Evolutionary conservation across 2,888 invertebrate genomes (phyloP).

Genomic region (Drosophila siamana): DNA sequence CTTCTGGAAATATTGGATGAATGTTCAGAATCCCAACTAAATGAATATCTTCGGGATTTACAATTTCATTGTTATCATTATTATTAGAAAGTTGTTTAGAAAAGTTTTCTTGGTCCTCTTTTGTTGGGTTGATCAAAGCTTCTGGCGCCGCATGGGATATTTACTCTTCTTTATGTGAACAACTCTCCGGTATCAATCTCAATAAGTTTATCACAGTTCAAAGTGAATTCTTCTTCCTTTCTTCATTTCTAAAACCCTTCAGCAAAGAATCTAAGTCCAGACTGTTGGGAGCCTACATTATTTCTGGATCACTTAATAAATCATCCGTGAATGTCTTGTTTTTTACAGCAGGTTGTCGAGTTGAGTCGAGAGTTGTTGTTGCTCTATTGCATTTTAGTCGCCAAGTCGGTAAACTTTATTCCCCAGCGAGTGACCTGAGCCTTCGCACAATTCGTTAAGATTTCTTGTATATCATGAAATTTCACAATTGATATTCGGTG

Average conservation of each 20-base stretch:
- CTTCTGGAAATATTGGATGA: no score
- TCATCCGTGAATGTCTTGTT: not conserved
- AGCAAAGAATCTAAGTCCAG: slow-evolving; percentile 24
- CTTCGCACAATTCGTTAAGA: slow-evolving; percentile 28
- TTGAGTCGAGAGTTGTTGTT: no score
- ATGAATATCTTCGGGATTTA: no score
- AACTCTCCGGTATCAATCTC: not conserved
- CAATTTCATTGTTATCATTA: no score
- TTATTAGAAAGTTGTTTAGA: no score
- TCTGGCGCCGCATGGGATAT: not conserved
- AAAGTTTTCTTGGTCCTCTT: not conserved
- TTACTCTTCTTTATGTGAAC: not conserved
- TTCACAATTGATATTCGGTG: slow-evolving; percentile 25
- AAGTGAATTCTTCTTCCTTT: not conserved
- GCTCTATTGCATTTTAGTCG: slow-evolving; percentile 22
- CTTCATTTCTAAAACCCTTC: slow-evolving; percentile 19
- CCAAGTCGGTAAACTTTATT: slow-evolving; percentile 42
- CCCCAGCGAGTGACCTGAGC: slow-evolving; percentile 45
- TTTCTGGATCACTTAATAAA: not conserved
- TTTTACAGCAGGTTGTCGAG: slow-evolving; percentile 8
- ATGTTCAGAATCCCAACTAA: no score
- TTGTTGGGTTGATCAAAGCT: not conserved
- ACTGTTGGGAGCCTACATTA: slow-evolving; percentile 16
- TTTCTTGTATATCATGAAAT: slow-evolving; percentile 19
- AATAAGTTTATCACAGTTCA: not conserved